Percentiles rank a stretch among this genome's conserved stretches.
phyloP scores from a whole-genome alignment of 2,113 vertebrate genomes.

The Callocephalon fimbriatum region DNA sequence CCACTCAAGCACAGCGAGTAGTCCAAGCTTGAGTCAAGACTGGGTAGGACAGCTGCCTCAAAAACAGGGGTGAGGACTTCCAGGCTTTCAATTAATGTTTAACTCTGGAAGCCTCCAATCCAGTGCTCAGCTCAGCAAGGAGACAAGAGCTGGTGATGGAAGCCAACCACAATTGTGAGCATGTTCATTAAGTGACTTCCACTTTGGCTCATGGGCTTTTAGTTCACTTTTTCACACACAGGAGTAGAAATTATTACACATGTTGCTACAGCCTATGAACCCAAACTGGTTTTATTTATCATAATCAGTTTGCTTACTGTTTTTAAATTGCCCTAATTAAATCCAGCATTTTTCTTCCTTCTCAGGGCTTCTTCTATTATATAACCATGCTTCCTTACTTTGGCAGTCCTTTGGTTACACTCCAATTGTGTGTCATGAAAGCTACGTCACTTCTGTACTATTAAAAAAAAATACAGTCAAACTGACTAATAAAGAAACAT shows the following conservation, averaged over 20 bases:
- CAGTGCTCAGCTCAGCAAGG: neutral
- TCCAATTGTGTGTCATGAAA: neutral
- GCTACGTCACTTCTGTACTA: neutral
- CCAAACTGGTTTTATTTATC: neutral
- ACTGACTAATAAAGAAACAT: neutral
- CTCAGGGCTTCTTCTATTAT: neutral
- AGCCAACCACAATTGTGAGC: neutral
- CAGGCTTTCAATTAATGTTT: neutral
- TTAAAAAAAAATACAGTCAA: neutral
- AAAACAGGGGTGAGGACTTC: neutral
- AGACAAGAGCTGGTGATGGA: neutral
- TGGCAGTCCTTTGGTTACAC: neutral
- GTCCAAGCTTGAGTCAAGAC: neutral
- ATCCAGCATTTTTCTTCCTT: neutral
- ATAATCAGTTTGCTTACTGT: neutral
- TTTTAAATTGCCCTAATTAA: neutral
- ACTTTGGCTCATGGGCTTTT: neutral
- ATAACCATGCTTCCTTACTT: neutral
- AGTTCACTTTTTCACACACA: neutral
- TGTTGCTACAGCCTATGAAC: neutral
- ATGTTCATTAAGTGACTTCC: neutral
- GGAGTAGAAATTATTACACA: neutral
- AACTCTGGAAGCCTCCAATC: neutral
- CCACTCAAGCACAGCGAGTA: neutral
- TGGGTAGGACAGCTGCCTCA: fast-evolving